Evolutionary conservation across 2,797 vertebrate species (phyloP).

Genomic region (Lutjanus argentimaculatus): DNA sequence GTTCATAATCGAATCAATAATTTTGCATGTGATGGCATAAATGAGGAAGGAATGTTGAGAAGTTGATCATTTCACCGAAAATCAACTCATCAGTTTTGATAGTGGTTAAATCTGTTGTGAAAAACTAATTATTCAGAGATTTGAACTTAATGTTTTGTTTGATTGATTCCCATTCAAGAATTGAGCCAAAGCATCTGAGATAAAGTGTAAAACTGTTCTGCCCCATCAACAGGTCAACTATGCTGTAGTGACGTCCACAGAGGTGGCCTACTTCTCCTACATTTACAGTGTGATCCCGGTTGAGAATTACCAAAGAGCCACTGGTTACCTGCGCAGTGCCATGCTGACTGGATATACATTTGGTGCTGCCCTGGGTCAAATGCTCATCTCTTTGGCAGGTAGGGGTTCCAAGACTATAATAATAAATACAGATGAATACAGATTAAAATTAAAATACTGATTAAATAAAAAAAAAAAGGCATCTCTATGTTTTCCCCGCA

Average conservation of each 20-base stretch:
- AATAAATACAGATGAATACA: not conserved
- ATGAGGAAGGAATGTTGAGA: too few species aligned
- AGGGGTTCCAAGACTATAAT: not conserved
- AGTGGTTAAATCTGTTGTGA: too few species aligned
- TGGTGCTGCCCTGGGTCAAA: slow-evolving; percentile 82
- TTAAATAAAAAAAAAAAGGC: not conserved
- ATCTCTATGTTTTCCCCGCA: not conserved
- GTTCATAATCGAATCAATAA: too few species aligned
- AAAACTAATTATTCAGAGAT: too few species aligned
- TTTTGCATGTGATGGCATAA: too few species aligned
- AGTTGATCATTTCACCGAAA: too few species aligned
- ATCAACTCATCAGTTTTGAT: too few species aligned
- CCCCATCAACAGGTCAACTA: slow-evolving; percentile 78
- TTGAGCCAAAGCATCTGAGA: too few species aligned
- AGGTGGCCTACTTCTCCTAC: slow-evolving; percentile 87
- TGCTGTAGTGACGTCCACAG: slow-evolving; percentile 83
- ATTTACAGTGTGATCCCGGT: slow-evolving; percentile 86
- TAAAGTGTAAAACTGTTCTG: not conserved
- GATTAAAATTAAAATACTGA: too few species aligned
- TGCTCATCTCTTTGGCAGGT: slow-evolving; percentile 84
- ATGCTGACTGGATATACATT: slow-evolving; percentile 82
- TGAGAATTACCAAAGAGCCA: slow-evolving; percentile 83
- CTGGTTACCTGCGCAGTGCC: slow-evolving; percentile 83
- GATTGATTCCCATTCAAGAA: too few species aligned
- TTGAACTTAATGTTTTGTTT: too few species aligned